Base-by-base conservation (phyloP, 2,797 vertebrate genomes). In the Spheniscus humboldti region DNA sequence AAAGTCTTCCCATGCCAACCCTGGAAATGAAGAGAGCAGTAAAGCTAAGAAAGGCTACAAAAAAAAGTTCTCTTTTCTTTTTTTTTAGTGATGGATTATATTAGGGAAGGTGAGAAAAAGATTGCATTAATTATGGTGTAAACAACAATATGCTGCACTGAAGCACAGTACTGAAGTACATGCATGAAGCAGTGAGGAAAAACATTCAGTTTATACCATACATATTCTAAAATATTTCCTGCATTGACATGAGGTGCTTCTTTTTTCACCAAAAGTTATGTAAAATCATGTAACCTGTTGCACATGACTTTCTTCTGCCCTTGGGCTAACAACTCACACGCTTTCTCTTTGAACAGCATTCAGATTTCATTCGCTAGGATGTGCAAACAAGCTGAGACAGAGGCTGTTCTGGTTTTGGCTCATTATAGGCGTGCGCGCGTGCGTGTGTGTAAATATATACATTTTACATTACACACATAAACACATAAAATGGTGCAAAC, bases 351-450 rank as follows among this genome's bases (percentile, higher is more conserved):
- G 57, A 96, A 86, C 66, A 75, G 43, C 22, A 39, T 63, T 95
- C 94, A 84, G 57, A 81, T 85, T 93, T 94, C 87, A 78, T 91
- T 95, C 78, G 55, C 45, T n/a, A 78, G 73, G 89, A 94, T 78
- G 60, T 75, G 55, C 88, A 90, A 91, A 93, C 95, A 97, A 92
- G 94, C 73, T 73, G 83, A 92, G 96, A 73, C 97, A 94, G 83
- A 88, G 76, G 71, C 63, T 93, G 10, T 27, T 95, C 57, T 90
- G 56, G 23, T 53, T 96, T 93, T 88, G 88, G 76, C 87, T 97
- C 78, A 81, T 94, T 64, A 39, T 18, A 84, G 27, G 19, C 0
- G 39, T 13, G 39, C 13, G 14, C 14, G 41, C 41, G 0, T 0
- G 31, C 22, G 10, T 30, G 47, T 88, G 55, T 77, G 68, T 59